Base-by-base conservation (phyloP, 2,113 vertebrate species). In the Perccottus glenii region DNA sequence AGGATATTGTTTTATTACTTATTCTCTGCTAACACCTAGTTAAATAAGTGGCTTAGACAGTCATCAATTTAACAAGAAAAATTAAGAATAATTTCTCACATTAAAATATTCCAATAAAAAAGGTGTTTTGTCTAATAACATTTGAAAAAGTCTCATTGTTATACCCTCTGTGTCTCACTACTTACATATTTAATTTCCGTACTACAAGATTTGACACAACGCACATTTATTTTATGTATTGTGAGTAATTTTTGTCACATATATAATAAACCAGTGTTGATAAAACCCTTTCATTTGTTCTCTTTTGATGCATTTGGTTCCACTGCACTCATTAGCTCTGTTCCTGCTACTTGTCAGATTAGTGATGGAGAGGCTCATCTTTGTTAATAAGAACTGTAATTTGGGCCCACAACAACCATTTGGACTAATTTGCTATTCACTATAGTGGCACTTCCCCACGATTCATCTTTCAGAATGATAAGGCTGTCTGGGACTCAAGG, bases 361-460 rank as follows among this genome's bases (percentile, higher is more conserved):
- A 47, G 67, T 86, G 83, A 87, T 83, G 75, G 59, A 88, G 83
- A 69, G 82, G 51, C 70, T 84, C 80, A 81, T 90, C 73, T 81
- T 62, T 70, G 77, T 85, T 71, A 75, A 85, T 86, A 82, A 87
- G 73, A 84, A 75, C 72, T 63, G 50, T 87, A 73, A 88, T 85
- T 78, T 77, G 63, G 46, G 68, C 78, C 59, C 70, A 81, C 60
- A 78, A 80, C 75, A 78, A 64, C 63, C 77, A 64, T 80, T 88
- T 67, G 66, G 50, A 53, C 56, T 76, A 58, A 79, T 83, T 69
- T 79, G 64, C 57, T 50, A 35, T 55, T 66, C 62, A 69, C 60
- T 85, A 67, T 67, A 80, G 58, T 67, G 55, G 40, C 19, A 64
- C 59, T 64, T 78, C 15, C 47, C 66, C 59, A 12, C 36, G 62